Evolutionary conservation across 2,797 vertebrate genomes (phyloP), one percentile per base, ranked within the genome.

Genomic region (Meriones psammophilus): DNA sequence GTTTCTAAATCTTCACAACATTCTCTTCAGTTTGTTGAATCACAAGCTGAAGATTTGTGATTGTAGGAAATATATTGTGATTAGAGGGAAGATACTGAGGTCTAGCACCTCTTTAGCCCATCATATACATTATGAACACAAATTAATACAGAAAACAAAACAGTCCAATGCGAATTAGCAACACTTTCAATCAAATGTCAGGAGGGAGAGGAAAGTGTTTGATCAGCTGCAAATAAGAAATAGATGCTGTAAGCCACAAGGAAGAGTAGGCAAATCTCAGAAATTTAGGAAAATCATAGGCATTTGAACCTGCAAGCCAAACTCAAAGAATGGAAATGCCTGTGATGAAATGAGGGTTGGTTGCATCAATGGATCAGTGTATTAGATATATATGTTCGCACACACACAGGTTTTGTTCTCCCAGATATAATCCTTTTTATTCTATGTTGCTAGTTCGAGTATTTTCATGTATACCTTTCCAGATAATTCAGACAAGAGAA

Each of bases 381-480:
- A 92, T 92, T 88, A 95, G 97, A 42, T 58, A 92, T 71, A 95
- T 46, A 9, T 24, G 56, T 24, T 8, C 95, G 66, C 1, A 83
- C 14, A 92, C 15, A 85, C 36, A 79, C 13, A 58, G 17, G 8
- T 26, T 60, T 18, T 83, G 15, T 30, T 74, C 66, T 93, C 95
- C 39, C 77, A 93, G 54, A 46, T 46, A 39, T 36, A 95, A 92
- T 1, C 9, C 39, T 76, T 92, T 93, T 88, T 81, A 81, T 88
- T 86, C 66, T 0, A 77, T 74, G 71, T 62, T 50, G 87, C 95
- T 98, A 97, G 98, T 98, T 98, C 97, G 91, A 98, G 96, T 93
- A 88, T 97, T 98, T 98, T 98, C 91, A 96, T 87, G 90, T 96
- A 96, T 89, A 96, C 97, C 98, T 98, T 97, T 97, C 83, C 88